Base-by-base conservation (phyloP, 2,888 invertebrate species). In the Xylota segnis region DNA sequence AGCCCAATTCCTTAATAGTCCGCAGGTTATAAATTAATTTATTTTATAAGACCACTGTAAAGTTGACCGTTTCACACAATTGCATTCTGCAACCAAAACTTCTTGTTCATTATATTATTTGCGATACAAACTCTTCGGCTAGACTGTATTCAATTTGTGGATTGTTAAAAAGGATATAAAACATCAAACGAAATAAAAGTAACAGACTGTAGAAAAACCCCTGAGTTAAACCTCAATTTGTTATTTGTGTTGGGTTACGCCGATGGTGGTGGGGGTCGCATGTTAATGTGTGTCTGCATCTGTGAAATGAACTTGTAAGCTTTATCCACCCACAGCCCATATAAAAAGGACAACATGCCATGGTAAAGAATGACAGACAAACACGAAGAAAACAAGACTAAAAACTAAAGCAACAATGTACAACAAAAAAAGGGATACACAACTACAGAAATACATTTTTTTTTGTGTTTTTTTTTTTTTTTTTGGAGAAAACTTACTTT, bases 401-500 rank as follows among this genome's bases (percentile, higher is more conserved):
- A 68, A 23, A 81, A 76, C 47, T 10, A 68, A 75, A 56, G 47
- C 50, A 50, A 79, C 50, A 27, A 23, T 37, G 10, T 47, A 45
- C 52, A 47, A 65, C 34, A 29, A 37, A 37, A 66, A 72, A 74
- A 54, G 68, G 37, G 10, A 72, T 56, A 72, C 32, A 58, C 16
- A 63, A 74, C 29, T 74, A 56, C 58, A 37, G 34, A 50, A 37
- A 29, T 23, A 47, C n/a, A n/a, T n/a, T n/a, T 47, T 37, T 37
- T 50, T 40, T 23, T 50, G n/a, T n/a, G n/a, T 58, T 71, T 45
- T 58, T 40, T 43, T 68, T 68, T 29, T 12, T 10, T 72, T 29
- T 47, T 23, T 29, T 9, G 23, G 43, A 83, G 70, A 66, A 71
- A 70, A 92, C 92, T 92, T 90, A 92, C 92, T 92, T 91, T 90